phyloP scores from a whole-genome alignment of 2,797 vertebrate species.

The Lepidocolaptes lacrymiger region DNA sequence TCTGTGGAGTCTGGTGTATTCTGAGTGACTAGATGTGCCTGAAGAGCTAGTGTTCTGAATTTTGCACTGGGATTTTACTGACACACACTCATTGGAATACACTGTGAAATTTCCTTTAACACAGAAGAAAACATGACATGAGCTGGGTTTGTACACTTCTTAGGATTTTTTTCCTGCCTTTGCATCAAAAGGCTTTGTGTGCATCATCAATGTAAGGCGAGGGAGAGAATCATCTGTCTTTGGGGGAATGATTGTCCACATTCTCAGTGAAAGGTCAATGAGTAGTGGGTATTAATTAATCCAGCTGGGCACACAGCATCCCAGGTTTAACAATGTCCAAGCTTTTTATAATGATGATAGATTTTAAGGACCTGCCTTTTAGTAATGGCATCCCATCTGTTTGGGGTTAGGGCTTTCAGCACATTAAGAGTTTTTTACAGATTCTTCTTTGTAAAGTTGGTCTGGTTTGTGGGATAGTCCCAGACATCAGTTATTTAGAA shows the following conservation, averaged over 20 bases:
- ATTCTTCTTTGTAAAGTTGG: not conserved
- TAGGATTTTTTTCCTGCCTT: not conserved
- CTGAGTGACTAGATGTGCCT: not conserved
- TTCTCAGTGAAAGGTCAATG: constrained; percentile 76
- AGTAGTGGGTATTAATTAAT: constrained; percentile 79
- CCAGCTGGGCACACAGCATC: constrained; percentile 71
- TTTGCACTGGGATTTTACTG: not conserved
- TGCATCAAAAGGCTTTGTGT: constrained; percentile 41
- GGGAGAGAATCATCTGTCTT: constrained; percentile 74
- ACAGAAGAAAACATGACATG: not conserved
- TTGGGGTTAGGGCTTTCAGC: constrained; percentile 44
- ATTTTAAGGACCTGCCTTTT: constrained; percentile 69
- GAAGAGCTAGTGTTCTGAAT: not conserved
- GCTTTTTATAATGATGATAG: constrained; percentile 71
- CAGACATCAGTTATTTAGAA: not conserved
- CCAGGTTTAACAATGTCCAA: constrained; percentile 70
- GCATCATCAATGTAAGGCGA: constrained; percentile 50
- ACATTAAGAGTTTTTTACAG: not conserved
- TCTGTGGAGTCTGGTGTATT: not conserved
- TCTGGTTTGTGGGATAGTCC: not conserved
- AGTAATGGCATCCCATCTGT: constrained; percentile 69
- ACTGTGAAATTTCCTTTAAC: not conserved
- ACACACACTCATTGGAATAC: not conserved
- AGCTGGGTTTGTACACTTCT: not conserved
- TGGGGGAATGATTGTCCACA: constrained; percentile 61